Conservation (phyloP, 2,113 vertebrate genomes). For the Cariama cristata region DNA sequence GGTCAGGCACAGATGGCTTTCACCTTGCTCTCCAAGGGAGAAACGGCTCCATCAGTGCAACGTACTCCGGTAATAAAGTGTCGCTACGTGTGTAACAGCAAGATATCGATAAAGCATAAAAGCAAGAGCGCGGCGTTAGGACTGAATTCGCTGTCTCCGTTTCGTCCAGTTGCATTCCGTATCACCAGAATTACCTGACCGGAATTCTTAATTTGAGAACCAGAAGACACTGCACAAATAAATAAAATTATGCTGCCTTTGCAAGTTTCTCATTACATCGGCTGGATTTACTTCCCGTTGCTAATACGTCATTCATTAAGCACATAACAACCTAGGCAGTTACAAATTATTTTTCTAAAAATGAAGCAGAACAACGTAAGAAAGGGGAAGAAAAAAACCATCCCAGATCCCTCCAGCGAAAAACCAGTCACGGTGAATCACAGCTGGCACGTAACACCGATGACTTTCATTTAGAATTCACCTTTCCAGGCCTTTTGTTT, state of each 20-base stretch:
- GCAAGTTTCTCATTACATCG: neutral
- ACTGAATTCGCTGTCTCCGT: neutral
- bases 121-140: neutral
- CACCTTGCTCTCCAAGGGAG: neutral
- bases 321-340: neutral
- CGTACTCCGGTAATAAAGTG: neutral
- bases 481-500: neutral
- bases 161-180: neutral
- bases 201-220: neutral
- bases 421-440: neutral
- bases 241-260: neutral
- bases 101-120: neutral
- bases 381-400: neutral
- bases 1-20: neutral
- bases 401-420: neutral
- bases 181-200: neutral
- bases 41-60: neutral
- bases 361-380: neutral
- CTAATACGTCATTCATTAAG: neutral
- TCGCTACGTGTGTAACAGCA: neutral
- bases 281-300: neutral
- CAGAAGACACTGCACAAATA: neutral
- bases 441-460: neutral
- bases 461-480: neutral
- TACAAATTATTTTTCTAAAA: neutral